Base-by-base conservation (phyloP, 2,113 vertebrate species). In the Ameiurus melas region DNA sequence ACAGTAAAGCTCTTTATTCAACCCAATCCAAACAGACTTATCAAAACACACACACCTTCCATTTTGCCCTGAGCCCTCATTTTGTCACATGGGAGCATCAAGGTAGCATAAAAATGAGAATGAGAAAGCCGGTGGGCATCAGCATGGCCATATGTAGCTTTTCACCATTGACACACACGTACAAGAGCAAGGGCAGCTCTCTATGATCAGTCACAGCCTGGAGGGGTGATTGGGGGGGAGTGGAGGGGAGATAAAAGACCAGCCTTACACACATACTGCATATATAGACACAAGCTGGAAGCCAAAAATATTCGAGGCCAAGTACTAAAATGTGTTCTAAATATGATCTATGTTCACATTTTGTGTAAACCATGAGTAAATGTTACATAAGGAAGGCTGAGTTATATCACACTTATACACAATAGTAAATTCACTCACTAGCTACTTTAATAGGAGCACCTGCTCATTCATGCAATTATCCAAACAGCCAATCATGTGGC, bases 71-170 rank as follows among this genome's bases (percentile, higher is more conserved):
- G 77, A 64, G 80, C 53, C 13, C 43, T 68, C 43, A 80, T 25
- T 36, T 70, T 66, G 75, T 58, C 7, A 39, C 75, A 83, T 79
- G 53, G 83, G 66, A 51, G 3, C 30, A 71, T 55, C 30, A 80
- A 19, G 73, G 36, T 80, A 58, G 78, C 43, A 71, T 33, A 17
- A 66, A 47, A 83, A 27, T 64, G 73, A 81, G 39, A 71, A 27
- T 57, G 39, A 47, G 27, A 68, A 80, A 90, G 73, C 89, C 83
- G 39, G 78, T 83, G 89, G 77, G 70, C 66, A 70, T 66, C 73
- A 43, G 20, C 70, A 78, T 39, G 53, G n/a, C 83, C 85, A 89
- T 20, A 81, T 39, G 60, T 83, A 85, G 86, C 86, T 58, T 77
- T 73, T 85, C 87, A 43, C 70, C 70, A 83, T 55, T 77, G 71